Evolutionary conservation across 2,888 invertebrate genomes (phyloP), one percentile per base, ranked within the genome.

Genomic region (Drosophila nigricruria): DNA sequence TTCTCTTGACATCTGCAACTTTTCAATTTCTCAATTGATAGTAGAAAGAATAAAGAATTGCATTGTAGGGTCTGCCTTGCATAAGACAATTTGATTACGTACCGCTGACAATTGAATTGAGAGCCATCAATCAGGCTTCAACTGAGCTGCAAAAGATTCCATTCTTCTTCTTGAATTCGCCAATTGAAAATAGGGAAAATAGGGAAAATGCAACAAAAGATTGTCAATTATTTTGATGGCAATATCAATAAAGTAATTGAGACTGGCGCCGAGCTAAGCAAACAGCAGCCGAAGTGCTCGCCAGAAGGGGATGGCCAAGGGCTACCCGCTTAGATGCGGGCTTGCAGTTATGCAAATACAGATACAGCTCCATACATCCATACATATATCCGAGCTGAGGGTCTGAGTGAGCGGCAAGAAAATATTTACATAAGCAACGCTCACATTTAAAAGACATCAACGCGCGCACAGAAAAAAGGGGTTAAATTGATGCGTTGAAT

Each of bases 221-320:
- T 59, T 79, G 81, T 70, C 47, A 68, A 73, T 70, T 73, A 80
- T 78, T 40, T 45, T 38, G 80, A 66, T 63, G 36, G 65, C 64
- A 70, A 65, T 60, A 81, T 85, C 84, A 85, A 88, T 85, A 88
- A 85, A 88, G 88, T 85, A 88, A 85, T 85, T 85, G 84, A 85
- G 88, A 82, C 88, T 85, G 84, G 84, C 84, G 88, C 85, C 84
- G 71, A 69, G 73, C 70, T 80, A 73, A 84, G 61, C 74, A 83
- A 74, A 70, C 60, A 73, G 42, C 49, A 54, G 53, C 36, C 32
- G 64, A 79, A 76, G 67, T 75, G 71, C 50, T 52, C 25, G 14
- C 27, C 30, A 34, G 34, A 43, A 14, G 47, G 45, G 78, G 70
- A 67, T 76, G 70, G 72, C 76, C 66, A 73, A 77, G 75, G 63